Evolutionary conservation across 2,888 invertebrate genomes (phyloP), one percentile per base, ranked within the genome.

Genomic region (Morpho helenor): DNA sequence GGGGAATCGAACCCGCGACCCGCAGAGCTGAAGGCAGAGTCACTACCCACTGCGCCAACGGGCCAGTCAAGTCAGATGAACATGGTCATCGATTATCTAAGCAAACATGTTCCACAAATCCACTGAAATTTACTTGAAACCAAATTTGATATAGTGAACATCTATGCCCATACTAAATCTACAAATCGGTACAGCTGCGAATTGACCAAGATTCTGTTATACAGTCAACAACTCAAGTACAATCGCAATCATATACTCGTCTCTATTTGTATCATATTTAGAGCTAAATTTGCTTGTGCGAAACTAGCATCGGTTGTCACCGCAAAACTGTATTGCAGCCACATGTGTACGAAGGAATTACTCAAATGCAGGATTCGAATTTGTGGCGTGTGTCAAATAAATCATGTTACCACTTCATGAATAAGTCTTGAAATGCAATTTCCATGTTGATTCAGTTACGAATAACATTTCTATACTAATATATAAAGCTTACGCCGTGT

Each of bases 371-470:
- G 63, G 56, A 63, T 63, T 63, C 63, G 54, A 63, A 61, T 63
- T 61, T 61, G 63, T 63, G 63, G 63, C 63, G 52, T 56, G 57
- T 59, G 59, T 63, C 63, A 63, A 63, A 63, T 63, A 63, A 63
- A 63, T 63, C 63, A 63, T 63, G 61, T 63, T 61, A 59, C 49
- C 61, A 63, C 59, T 63, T 61, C 61, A 63, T 63, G 61, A 63
- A 63, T 61, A 63, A 55, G 56, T 57, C 56, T 61, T 47, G n/a
- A 54, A 49, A 63, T 58, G 42, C 58, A 50, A 52, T 53, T 59
- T 56, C 53, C 39, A 43, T 61, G 46, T 51, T 53, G 42, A 39
- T 43, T 43, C 9, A 44, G 44, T 23, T 46, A 43, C 39, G 39
- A 52, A 39, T 6, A 41, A 46, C 6, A 8, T 10, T 49, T 22